Percentiles rank a stretch among this genome's conserved stretches.
phyloP scores from a whole-genome alignment of 2,888 invertebrate genomes.

The Plebejus melissa region DNA sequence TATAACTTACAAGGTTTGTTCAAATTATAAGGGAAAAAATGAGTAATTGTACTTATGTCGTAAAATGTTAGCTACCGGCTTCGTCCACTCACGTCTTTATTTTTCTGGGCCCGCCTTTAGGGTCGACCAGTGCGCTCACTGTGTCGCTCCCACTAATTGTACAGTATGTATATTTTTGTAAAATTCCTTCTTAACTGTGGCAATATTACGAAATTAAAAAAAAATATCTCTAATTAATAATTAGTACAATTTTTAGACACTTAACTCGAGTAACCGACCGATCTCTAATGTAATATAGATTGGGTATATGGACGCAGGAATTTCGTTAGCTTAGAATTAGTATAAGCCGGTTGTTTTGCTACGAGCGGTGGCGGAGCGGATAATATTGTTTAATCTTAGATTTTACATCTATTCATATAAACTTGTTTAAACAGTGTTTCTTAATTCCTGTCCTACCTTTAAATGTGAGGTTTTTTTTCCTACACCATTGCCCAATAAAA shows the following conservation, averaged over 20 bases:
- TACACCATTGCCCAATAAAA: background rate
- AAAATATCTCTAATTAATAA: slow-evolving; percentile 64
- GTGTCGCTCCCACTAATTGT: slow-evolving; percentile 71
- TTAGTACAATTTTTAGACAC: slow-evolving; percentile 69
- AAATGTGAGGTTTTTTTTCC: background rate
- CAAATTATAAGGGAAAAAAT: no score
- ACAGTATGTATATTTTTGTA: slow-evolving; percentile 78
- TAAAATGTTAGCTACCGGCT: no score
- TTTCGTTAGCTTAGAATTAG: slow-evolving; percentile 16
- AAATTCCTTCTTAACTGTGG: slow-evolving; percentile 73
- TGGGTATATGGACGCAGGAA: slow-evolving; percentile 17
- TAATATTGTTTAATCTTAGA: background rate
- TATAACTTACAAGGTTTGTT: no score
- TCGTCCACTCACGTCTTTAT: no score
- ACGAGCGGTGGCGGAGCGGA: slow-evolving; percentile 20
- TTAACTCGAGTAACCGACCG: slow-evolving; percentile 35
- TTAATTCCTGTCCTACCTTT: background rate
- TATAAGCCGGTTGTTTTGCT: slow-evolving; percentile 12
- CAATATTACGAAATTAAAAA: slow-evolving; percentile 70
- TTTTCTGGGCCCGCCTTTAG: slow-evolving; percentile 34
- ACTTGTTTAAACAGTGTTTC: background rate
- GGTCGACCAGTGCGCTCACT: slow-evolving; percentile 56
- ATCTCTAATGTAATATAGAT: slow-evolving; percentile 32
- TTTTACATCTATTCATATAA: background rate
- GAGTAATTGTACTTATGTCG: no score